A percentile compares a stretch with the other conserved stretches of the same genome.
phyloP scores from a whole-genome alignment of 2,888 invertebrate genomes.

The Zelleria hepariella region DNA sequence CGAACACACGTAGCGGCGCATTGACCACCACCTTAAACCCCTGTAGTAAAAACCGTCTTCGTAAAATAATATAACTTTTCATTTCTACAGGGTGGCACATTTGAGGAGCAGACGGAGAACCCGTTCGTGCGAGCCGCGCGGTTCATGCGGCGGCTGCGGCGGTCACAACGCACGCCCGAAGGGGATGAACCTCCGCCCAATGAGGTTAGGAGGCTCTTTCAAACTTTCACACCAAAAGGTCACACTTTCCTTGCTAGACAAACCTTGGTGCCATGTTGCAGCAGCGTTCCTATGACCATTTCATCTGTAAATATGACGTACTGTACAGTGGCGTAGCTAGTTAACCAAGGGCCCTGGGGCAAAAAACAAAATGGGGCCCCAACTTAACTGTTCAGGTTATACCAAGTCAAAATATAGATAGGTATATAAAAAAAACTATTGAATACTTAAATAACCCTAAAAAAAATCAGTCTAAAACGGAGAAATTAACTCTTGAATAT shows the following conservation, averaged over 20 bases:
- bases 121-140: slow-evolving; percentile 70
- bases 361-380: too few relatives aligned
- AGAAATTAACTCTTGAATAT: too few relatives aligned
- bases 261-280: background rate
- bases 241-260: background rate
- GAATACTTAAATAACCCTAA: too few relatives aligned
- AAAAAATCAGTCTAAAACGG: too few relatives aligned
- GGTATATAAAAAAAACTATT: too few relatives aligned
- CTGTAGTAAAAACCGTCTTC: too few relatives aligned
- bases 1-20: too few relatives aligned
- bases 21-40: too few relatives aligned
- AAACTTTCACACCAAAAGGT: background rate
- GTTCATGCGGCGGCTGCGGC: slow-evolving; percentile 37
- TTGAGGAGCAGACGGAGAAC: slow-evolving; percentile 73
- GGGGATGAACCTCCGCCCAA: slow-evolving; percentile 6
- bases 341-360: too few relatives aligned
- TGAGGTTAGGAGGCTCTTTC: background rate
- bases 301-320: background rate
- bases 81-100: slow-evolving; percentile 75
- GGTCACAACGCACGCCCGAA: slow-evolving; percentile 8
- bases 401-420: too few relatives aligned
- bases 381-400: too few relatives aligned
- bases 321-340: background rate
- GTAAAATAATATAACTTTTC: too few relatives aligned
- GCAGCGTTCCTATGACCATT: background rate